Evolutionary conservation across 2,888 invertebrate genomes (phyloP), one percentile per base, ranked within the genome.

Genomic region (Polietes domitor): DNA sequence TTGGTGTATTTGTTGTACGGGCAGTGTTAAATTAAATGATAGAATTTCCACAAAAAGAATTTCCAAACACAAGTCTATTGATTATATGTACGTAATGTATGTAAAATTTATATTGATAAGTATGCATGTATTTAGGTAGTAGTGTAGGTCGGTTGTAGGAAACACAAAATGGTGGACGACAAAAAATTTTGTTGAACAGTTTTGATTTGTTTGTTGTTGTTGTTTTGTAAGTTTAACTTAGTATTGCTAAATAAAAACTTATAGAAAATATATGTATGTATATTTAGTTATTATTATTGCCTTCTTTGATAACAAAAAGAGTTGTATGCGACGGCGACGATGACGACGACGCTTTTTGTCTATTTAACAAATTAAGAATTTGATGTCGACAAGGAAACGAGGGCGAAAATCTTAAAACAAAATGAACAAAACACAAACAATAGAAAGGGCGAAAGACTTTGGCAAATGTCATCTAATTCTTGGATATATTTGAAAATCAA

Each of bases 301-400:
- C 80, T 77, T 70, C 24, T 50, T 70, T 74, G 10, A 21, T 80
- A 43, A 24, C 50, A 78, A 78, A 75, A 55, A 70, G 73, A 74
- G 79, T 53, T 43, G n/a, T 43, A 26, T 58, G n/a, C 7, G 47
- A 47, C 3, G 47, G n/a, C n/a, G 9, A n/a, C n/a, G n/a, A n/a
- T n/a, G n/a, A n/a, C n/a, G n/a, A 47, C 3, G 47, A n/a, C n/a
- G 9, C 19, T 55, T 37, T 3, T 73, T 61, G 53, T 21, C 53
- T 74, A 53, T 61, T 80, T 43, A 71, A 74, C 77, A 80, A 83
- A 80, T 83, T 80, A 80, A 83, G 77, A 74, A 80, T 47, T 47
- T 47, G 17, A 68, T 10, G 1, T 37, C 32, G 28, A 15, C 24
- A 5, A 26, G 26, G 12, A 58, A 58, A 3, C 1, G 26, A 26